Base-by-base conservation (phyloP, 2,113 vertebrate genomes). In the Hypomesus transpacificus region DNA sequence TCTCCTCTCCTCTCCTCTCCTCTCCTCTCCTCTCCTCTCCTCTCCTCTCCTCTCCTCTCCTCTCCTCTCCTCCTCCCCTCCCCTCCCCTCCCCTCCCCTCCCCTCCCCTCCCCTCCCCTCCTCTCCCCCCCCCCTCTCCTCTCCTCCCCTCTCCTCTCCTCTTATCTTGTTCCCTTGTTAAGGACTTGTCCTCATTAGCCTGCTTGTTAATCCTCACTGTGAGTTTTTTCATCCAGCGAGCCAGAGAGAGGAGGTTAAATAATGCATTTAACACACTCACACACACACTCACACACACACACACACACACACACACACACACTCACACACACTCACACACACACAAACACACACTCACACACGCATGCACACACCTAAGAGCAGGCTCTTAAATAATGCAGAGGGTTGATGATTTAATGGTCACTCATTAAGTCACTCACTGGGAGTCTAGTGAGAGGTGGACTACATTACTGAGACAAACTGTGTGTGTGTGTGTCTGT, bases 151-250 rank as follows among this genome's bases (percentile, higher is more conserved):
- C 52, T 14, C 52, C 13, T 14, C 52, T 18, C 52, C 17, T 14
- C 14, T 52, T 16, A 13, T 52, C 50, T 52, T 16, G 8, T 76
- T 81, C 74, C 75, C 64, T 53, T 79, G 74, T 77, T 82, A 86
- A 78, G 80, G 67, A 64, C 76, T 81, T 79, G 83, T 84, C 73
- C 87, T 89, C 82, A 89, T 90, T 90, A 87, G 78, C 78, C 31
- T 65, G 51, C 78, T 87, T 86, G 78, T 87, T 90, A 87, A 89
- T 89, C 82, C 67, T 79, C 87, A 80, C 84, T 83, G 84, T 85
- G 84, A 77, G 76, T 9, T 83, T 83, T 85, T 83, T 85, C 86
- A 87, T 86, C 81, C 84, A 84, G 78, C 70, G 79, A 51, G 82
- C 75, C 82, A 39, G 39, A 46, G 39, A 46, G 39, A 46, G 39